A percentile compares a stretch with the other conserved stretches of the same genome.
Evolutionary conservation across 2,888 invertebrate genomes (phyloP).

Genomic region (Dryococelus australis): DNA sequence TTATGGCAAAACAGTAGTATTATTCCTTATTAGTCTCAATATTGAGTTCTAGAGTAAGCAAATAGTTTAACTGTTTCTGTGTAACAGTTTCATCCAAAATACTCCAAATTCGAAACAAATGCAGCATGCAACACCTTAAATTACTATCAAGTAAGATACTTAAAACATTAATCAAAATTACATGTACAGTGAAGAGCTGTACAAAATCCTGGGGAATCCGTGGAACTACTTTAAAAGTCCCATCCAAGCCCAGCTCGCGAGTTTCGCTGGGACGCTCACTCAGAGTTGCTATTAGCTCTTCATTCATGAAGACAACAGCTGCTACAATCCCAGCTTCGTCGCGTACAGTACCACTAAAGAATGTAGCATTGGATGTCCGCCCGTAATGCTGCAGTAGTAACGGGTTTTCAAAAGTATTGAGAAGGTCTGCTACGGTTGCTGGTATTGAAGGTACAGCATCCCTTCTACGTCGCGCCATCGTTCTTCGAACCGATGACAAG

Average conservation of each 20-base stretch:
- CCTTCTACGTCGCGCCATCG: background rate
- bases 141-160: background rate
- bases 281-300: background rate
- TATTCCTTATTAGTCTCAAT: too few relatives aligned
- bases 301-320: background rate
- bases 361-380: background rate
- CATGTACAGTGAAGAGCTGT: background rate
- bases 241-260: background rate
- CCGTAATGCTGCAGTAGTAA: background rate
- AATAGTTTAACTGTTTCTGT: too few relatives aligned
- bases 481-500: background rate
- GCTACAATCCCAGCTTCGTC: background rate
- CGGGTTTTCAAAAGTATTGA: background rate
- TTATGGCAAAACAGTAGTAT: too few relatives aligned
- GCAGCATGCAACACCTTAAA: too few relatives aligned
- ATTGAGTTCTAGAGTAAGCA: too few relatives aligned
- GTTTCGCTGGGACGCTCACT: background rate
- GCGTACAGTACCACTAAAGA: background rate
- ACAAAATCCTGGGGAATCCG: background rate
- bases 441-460: background rate
- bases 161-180: background rate
- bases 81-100: too few relatives aligned
- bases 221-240: background rate
- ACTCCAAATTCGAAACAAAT: too few relatives aligned
- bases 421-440: background rate